Percentiles rank a stretch among this genome's conserved stretches.
Evolutionary conservation across 1,140 invertebrate genomes (phyloP).

Genomic region (Lepidurus apus): DNA sequence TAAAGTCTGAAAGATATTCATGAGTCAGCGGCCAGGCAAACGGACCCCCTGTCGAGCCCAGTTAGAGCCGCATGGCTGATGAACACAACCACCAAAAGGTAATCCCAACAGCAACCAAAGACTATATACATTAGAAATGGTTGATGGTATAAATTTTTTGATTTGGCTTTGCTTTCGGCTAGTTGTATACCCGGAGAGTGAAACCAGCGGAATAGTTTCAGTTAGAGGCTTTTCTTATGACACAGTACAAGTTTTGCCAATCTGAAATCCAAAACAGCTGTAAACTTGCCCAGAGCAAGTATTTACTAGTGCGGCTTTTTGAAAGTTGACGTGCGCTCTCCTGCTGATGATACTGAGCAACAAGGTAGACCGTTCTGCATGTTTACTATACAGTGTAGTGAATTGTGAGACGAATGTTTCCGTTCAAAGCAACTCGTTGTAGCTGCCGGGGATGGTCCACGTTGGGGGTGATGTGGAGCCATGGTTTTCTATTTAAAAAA

Average conservation of each 20-base stretch:
- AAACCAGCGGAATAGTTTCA: neutral
- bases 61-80: slow-evolving; percentile 17
- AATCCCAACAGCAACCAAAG: slow-evolving; percentile 7
- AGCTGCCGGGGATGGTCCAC: no score
- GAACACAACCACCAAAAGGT: slow-evolving; percentile 18
- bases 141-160: neutral
- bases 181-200: neutral
- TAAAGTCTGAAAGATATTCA: slow-evolving; percentile 2
- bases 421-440: no score
- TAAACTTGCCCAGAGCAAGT: no score
- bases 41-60: slow-evolving; percentile 19
- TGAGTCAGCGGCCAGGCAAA: slow-evolving; percentile 20
- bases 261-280: neutral
- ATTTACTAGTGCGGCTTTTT: no score
- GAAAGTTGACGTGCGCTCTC: no score
- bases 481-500: no score
- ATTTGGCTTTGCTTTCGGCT: neutral
- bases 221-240: neutral
- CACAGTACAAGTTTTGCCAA: neutral
- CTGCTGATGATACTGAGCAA: no score
- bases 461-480: no score
- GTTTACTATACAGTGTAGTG: no score
- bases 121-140: slow-evolving; percentile 13
- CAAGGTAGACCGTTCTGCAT: no score
- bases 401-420: neutral